These are phyloP conservation scores for Sebastes iracundus DNA, from an alignment of 2,797 vertebrate species.

Conservation along the genomic window DNA sequence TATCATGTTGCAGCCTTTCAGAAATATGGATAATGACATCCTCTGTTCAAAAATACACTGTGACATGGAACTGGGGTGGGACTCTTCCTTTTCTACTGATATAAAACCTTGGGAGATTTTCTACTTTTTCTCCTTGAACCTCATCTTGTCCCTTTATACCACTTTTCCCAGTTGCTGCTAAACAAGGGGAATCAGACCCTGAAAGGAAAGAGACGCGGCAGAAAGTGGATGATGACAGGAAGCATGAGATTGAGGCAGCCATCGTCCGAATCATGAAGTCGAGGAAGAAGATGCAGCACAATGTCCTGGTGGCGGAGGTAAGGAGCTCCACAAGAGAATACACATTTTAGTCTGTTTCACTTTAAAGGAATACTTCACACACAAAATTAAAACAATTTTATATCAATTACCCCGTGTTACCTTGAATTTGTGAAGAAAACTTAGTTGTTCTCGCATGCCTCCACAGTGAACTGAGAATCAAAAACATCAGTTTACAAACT, in stretches of 20 bases:
- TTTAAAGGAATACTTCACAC: background rate
- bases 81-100: background rate
- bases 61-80: background rate
- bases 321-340: background rate
- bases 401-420: background rate
- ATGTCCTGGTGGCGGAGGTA: conserved; percentile 98
- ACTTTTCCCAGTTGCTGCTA: conserved; percentile 91
- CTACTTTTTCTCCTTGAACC: background rate
- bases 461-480: too few relatives aligned
- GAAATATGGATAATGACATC: background rate
- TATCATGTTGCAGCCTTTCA: background rate
- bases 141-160: conserved; percentile 8
- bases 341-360: background rate
- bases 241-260: conserved; percentile 98
- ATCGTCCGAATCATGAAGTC: conserved; percentile 99
- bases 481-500: too few relatives aligned
- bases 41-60: background rate
- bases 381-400: background rate
- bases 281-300: conserved; percentile 99
- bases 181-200: conserved; percentile 97
- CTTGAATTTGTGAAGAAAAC: background rate
- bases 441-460: too few relatives aligned
- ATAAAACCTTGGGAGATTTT: background rate
- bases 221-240: conserved; percentile 98
- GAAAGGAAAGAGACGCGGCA: conserved; percentile 98